phyloP scores from a whole-genome alignment of 2,113 vertebrate genomes.

The Castor canadensis region DNA sequence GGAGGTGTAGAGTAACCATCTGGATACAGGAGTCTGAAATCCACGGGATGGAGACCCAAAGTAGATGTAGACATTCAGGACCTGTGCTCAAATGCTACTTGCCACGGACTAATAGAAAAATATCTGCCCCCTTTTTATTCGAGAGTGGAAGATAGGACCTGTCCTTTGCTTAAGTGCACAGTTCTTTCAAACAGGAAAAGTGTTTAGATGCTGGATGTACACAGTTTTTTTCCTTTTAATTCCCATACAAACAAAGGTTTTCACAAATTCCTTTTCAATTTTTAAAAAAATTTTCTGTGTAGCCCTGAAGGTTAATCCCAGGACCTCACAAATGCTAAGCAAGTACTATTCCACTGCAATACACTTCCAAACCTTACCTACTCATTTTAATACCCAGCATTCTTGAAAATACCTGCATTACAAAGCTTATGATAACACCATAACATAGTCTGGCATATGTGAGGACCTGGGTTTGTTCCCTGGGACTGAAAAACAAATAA shows the following conservation, averaged over 20 bases:
- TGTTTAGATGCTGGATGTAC: background rate
- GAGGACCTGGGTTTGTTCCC: background rate
- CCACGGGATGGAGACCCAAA: background rate
- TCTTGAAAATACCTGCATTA: background rate
- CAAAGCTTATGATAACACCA: background rate
- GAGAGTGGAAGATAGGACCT: accelerated
- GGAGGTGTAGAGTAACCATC: too few species aligned
- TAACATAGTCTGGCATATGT: accelerated
- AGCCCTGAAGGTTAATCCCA: background rate
- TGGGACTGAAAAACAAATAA: background rate
- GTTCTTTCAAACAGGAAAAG: background rate
- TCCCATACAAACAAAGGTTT: conserved; percentile 5
- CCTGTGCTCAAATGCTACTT: background rate
- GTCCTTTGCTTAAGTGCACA: background rate
- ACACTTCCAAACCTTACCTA: background rate
- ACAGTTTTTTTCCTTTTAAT: background rate
- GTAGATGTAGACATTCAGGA: background rate
- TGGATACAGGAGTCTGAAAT: background rate
- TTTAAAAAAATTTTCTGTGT: background rate
- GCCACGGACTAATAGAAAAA: background rate
- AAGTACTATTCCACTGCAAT: background rate
- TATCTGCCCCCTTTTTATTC: background rate
- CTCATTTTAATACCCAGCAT: background rate
- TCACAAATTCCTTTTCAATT: background rate
- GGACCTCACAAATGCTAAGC: background rate